A percentile compares a stretch with the other conserved stretches of the same genome.
Evolutionary conservation across 2,797 vertebrate genomes (phyloP).

Genomic region (Menidia menidia): DNA sequence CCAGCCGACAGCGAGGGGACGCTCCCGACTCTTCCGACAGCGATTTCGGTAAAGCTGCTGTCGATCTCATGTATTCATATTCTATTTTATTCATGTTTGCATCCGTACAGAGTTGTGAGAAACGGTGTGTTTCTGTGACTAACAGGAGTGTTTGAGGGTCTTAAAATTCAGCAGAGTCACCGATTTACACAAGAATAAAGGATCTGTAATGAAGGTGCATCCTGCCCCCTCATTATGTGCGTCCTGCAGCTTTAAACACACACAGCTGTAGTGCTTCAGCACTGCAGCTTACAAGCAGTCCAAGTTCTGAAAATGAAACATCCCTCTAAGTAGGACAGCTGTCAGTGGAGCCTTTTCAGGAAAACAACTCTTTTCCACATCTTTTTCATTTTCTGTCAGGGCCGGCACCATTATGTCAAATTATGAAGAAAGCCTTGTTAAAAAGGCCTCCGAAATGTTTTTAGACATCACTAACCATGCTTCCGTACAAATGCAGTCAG

Average conservation of each 20-base stretch:
- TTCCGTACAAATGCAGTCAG: conserved; percentile 19
- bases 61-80: background rate
- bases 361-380: conserved; percentile 7
- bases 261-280: background rate
- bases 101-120: background rate
- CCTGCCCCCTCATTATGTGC: conserved; percentile 14
- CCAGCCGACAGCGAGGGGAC: conserved; percentile 78
- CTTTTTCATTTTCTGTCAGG: conserved; percentile 5
- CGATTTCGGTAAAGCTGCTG: conserved; percentile 89
- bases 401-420: conserved; percentile 11
- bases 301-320: background rate
- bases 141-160: too few species aligned
- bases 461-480: background rate
- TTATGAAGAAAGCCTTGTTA: background rate
- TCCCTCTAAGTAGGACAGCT: conserved; percentile 2
- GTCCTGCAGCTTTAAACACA: conserved; percentile 12
- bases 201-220: conserved; percentile 16
- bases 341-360: background rate
- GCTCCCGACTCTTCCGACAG: conserved; percentile 87
- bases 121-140: background rate
- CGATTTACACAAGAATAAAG: conserved; percentile 13
- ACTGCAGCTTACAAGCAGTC: background rate
- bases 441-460: background rate
- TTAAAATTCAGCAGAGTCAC: background rate
- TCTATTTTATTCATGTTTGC: too few species aligned